Conservation (phyloP, 2,888 invertebrate species). For the Lasioglossum oenotherae region DNA sequence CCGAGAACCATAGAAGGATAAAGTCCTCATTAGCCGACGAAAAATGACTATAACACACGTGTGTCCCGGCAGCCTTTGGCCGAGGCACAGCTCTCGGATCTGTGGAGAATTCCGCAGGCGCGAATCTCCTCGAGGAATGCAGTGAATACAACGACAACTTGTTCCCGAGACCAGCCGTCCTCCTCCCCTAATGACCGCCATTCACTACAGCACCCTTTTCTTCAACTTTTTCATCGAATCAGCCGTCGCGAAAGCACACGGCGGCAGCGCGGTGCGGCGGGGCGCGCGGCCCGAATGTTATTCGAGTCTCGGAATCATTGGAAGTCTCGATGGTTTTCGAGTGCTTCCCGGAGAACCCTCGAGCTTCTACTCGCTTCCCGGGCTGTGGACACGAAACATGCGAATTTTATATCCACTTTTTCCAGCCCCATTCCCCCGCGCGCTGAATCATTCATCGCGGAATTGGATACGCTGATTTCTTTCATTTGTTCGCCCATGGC, state of each 20-base stretch:
- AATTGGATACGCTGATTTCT: neutral
- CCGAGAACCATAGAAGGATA: too few relatives aligned
- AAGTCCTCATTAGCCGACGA: neutral
- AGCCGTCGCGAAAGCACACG: conserved; percentile 8
- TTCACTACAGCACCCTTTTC: conserved; percentile 17
- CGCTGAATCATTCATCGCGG: neutral
- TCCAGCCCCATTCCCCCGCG: neutral
- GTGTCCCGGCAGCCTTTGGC: neutral
- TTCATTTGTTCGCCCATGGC: neutral
- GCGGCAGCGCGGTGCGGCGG: neutral
- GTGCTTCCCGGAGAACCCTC: conserved; percentile 9
- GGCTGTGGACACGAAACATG: neutral
- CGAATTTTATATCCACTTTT: conserved; percentile 6
- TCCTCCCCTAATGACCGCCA: conserved; percentile 24
- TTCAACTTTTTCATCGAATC: conserved; percentile 18
- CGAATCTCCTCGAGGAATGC: conserved; percentile 24
- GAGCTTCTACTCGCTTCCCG: neutral
- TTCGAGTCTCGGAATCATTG: conserved; percentile 31
- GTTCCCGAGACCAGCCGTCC: neutral
- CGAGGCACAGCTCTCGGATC: conserved; percentile 4
- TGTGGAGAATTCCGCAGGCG: conserved; percentile 25
- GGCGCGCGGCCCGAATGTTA: conserved; percentile 3
- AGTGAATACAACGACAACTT: neutral
- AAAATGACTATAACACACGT: conserved; percentile 6
- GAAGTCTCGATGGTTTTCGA: conserved; percentile 1